These are phyloP conservation scores for Cosmopolites sordidus DNA, from an alignment of 2,888 invertebrate species.

Conservation along the genomic window DNA sequence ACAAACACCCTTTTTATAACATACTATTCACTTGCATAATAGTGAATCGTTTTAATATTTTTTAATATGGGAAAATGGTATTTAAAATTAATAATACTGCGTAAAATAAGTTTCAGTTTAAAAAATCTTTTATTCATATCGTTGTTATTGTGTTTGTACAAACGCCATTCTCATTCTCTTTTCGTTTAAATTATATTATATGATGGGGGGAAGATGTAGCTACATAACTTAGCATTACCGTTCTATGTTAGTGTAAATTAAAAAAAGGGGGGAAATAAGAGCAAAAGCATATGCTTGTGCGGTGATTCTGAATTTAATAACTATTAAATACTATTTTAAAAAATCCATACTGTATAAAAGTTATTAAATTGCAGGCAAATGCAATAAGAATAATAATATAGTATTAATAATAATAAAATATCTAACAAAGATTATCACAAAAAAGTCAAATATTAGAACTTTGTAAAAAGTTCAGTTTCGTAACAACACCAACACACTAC, in stretches of 20 bases:
- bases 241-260: not conserved
- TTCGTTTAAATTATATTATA: not conserved
- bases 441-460: too few species aligned
- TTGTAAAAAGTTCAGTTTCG: too few species aligned
- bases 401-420: not conserved
- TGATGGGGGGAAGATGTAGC: not conserved
- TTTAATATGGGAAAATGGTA: constrained; percentile 12
- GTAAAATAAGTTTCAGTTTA: constrained; percentile 15
- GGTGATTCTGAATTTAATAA: constrained; percentile 19
- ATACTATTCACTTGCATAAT: not conserved
- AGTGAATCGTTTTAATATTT: not conserved
- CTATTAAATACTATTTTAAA: constrained; percentile 8
- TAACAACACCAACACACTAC: too few species aligned
- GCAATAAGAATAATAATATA: not conserved
- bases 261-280: not conserved
- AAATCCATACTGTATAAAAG: constrained; percentile 6
- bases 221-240: too few species aligned
- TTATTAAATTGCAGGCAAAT: constrained; percentile 22
- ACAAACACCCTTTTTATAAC: not conserved
- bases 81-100: constrained; percentile 19
- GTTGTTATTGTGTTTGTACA: constrained; percentile 18
- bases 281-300: constrained; percentile 15
- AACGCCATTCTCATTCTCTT: constrained; percentile 12
- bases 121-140: constrained; percentile 19
- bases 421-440: too few species aligned